Base-by-base conservation (phyloP, 2,113 vertebrate species). In the Neoarius graeffei region DNA sequence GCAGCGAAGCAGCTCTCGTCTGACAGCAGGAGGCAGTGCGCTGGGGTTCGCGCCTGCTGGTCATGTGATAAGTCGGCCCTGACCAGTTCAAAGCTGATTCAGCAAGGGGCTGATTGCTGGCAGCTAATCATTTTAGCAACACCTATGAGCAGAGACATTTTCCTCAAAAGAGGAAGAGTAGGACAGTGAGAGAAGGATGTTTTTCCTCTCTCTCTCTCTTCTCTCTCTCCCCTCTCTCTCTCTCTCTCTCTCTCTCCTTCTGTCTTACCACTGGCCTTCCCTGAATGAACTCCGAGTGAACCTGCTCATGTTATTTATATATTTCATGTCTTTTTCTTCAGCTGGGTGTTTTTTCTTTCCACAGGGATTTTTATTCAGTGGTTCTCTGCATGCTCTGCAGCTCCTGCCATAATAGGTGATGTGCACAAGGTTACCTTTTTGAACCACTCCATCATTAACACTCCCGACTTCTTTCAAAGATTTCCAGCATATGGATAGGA, bases 101-200 rank as follows among this genome's bases (percentile, higher is more conserved):
- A 89, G 91, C 90, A 91, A 91, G 90, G 88, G 94, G 91, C 88
- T 92, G 93, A 94, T 94, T 92, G 92, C 92, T 93, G 93, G 94
- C 93, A 94, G 94, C 92, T 94, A 94, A 95, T 94, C 93, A 95
- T 94, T 95, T 95, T 93, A 94, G 93, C 91, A 91, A 92, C 93
- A 95, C 92, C 91, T 93, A 92, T 91, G 74, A 92, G 92, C 83
- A 89, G 89, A 84, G 81, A 81, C 92, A 91, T 62, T 93, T 84
- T 54, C 89, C 82, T 91, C 52, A 56, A 81, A 73, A 56, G 81
- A 84, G 56, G 64, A 64, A 60, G 67, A 50, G 35, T 83, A 84
- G 59, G 79, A 91, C 69, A 79, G 52, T 85, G 77, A 88, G 73
- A 27, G n/a, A 15, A 67, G 60, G 54, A 50, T 91, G 25, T 20